Base-by-base conservation (phyloP, 2,888 invertebrate species). In the Aporophyla nigra region DNA sequence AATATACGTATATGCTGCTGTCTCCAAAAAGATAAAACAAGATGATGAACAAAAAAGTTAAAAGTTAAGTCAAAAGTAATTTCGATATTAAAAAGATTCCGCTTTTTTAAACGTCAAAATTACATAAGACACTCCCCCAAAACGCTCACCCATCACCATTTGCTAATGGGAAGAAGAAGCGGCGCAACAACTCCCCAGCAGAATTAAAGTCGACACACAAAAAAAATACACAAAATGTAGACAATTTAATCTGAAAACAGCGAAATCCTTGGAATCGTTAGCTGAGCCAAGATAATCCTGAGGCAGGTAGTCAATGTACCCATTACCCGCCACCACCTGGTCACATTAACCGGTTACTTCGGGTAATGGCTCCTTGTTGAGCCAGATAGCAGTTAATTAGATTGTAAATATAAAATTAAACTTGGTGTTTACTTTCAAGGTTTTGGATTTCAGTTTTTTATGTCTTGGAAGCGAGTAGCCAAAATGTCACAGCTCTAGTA, bases 231-330 rank as follows among this genome's bases (percentile, higher is more conserved):
- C 46, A 27, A 10, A 6, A 9, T 46, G 16, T 46, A 9, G 12
- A n/a, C 59, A 56, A 63, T 43, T 21, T 46, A 1, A 58, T 80
- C 58, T 51, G 6, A 24, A 62, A 10, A 61, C 54, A 21, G 43
- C 4, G 14, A 27, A 65, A 80, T 66, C 53, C 46, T 65, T 33
- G 10, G 10, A 27, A 51, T 27, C 58, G 27, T 66, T 80, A 49
- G 16, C 40, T 10, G 0, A 74, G 80, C 59, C 46, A 49, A 78
- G 66, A 80, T 78, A 61, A 74, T 80, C 40, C 74, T 24, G 12
- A 59, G 51, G 24, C 40, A 51, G 33, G 53, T 63, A 71, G 54
- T 54, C 78, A 66, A 54, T 66, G 59, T 21, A 9, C 74, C 59
- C 40, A 78, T 78, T 66, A 78, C 27, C 65, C 65, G 43, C 27